Base-by-base conservation (phyloP, 2,113 vertebrate species). In the Mellivora capensis region DNA sequence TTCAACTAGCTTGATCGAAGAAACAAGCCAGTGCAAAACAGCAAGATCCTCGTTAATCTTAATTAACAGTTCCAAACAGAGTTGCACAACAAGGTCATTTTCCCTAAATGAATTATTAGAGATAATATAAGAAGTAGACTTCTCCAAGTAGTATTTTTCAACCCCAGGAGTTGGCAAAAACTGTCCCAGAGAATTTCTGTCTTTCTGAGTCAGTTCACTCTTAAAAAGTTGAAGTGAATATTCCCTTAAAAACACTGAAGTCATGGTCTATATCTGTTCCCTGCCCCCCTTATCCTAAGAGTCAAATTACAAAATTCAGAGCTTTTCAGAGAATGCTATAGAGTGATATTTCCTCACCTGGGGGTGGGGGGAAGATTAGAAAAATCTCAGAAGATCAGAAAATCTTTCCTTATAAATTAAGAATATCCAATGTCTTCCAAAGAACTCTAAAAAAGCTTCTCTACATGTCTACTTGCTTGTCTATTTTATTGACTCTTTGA, bases 81-180 rank as follows among this genome's bases (percentile, higher is more conserved):
- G 87, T 97, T 96, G 88, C 91, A 93, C 85, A 98, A 97, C 88
- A 96, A 96, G 94, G 83, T 98, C 86, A 97, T 97, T 97, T 97
- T 93, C 52, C 94, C 96, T 97, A 92, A 98, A 98, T 97, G 93
- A 93, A 95, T 97, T 97, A 97, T 97, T 95, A 96, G 98, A 83
- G 87, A 87, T 97, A 93, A 96, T 96, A 57, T 92, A 94, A 47
- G 82, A 87, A 93, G 87, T 97, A 71, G 54, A 79, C 69, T 89
- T 82, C 44, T 93, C 95, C 31, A 62, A 62, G 59, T 49, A 94
- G 27, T 67, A 49, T 67, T 94, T 27, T 91, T 62, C 80, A 92
- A 96, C 69, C 62, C 76, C 59, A 96, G 91, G 54, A 67, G 79
- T 62, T 91, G 97, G 93, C 87, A 95, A 79, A 96, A 93, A n/a